phyloP scores from a whole-genome alignment of 64 coral and sea anemone species.

The Stichodactyla mertensii region DNA sequence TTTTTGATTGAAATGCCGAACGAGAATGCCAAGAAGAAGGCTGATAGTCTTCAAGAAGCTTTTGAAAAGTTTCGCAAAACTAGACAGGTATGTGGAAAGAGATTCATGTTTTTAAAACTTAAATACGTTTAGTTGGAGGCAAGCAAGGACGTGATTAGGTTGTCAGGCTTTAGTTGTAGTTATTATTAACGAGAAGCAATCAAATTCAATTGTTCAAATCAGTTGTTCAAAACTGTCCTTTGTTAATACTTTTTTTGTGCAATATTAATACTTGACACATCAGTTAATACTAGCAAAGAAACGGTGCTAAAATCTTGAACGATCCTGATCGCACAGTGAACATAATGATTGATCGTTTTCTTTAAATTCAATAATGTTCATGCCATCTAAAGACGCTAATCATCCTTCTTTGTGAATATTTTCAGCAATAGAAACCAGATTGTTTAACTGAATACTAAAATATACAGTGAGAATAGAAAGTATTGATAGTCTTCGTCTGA shows the following conservation, averaged over 20 bases:
- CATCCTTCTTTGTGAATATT: neutral
- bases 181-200: too few relatives aligned
- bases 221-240: neutral
- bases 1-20: conserved; percentile 11
- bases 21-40: conserved; percentile 27
- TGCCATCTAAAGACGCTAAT: neutral
- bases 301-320: neutral
- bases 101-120: neutral
- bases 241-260: neutral
- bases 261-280: neutral
- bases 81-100: conserved; percentile 49
- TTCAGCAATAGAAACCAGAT: neutral
- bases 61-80: conserved; percentile 85
- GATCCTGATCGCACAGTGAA: neutral
- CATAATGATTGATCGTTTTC: neutral
- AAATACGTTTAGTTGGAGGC: neutral
- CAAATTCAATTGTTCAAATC: too few relatives aligned
- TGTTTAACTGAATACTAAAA: too few relatives aligned
- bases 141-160: neutral
- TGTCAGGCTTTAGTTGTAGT: too few relatives aligned
- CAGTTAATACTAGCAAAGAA: neutral
- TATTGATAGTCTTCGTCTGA: too few relatives aligned
- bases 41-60: conserved; percentile 69
- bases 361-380: neutral
- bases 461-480: too few relatives aligned